These are phyloP conservation scores for Scaptodrosophila latifasciaeformis DNA, from an alignment of 2,888 invertebrate genomes.

Conservation along the genomic window DNA sequence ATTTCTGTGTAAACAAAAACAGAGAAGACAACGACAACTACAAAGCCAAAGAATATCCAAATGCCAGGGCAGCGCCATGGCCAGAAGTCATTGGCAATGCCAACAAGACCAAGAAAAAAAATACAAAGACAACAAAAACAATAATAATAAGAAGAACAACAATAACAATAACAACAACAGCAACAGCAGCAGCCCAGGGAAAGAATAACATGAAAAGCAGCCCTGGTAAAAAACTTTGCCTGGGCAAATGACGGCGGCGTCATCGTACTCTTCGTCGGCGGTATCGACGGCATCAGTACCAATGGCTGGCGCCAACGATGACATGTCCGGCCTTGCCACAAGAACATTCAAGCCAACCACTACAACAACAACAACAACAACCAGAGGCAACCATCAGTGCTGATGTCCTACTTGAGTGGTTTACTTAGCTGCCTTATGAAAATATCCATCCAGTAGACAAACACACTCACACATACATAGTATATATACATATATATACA, in stretches of 20 bases:
- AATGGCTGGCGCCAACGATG: slow-evolving; percentile 70
- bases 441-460: slow-evolving; percentile 64
- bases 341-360: slow-evolving; percentile 3
- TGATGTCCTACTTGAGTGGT: slow-evolving; percentile 70
- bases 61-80: slow-evolving; percentile 10
- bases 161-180: slow-evolving; percentile 33
- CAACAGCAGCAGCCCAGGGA: slow-evolving; percentile 15
- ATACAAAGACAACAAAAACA: no score
- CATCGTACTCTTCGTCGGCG: slow-evolving; percentile 33
- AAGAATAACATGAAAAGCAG: slow-evolving; percentile 6
- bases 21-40: slow-evolving; percentile 29
- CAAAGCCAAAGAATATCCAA: slow-evolving; percentile 7
- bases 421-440: slow-evolving; percentile 73
- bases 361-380: slow-evolving; percentile 24
- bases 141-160: slow-evolving; percentile 35
- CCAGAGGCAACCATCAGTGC: slow-evolving; percentile 27
- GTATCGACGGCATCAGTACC: slow-evolving; percentile 19
- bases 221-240: slow-evolving; percentile 21
- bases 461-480: slow-evolving; percentile 31
- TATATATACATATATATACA: slow-evolving; percentile 9
- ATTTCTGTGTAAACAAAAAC: slow-evolving; percentile 73
- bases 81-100: slow-evolving; percentile 33
- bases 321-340: slow-evolving; percentile 63
- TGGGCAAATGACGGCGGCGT: slow-evolving; percentile 12
- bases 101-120: slow-evolving; percentile 10